Evolutionary conservation across 2,113 vertebrate genomes (phyloP).

Genomic region (Ginglymostoma cirratum): DNA sequence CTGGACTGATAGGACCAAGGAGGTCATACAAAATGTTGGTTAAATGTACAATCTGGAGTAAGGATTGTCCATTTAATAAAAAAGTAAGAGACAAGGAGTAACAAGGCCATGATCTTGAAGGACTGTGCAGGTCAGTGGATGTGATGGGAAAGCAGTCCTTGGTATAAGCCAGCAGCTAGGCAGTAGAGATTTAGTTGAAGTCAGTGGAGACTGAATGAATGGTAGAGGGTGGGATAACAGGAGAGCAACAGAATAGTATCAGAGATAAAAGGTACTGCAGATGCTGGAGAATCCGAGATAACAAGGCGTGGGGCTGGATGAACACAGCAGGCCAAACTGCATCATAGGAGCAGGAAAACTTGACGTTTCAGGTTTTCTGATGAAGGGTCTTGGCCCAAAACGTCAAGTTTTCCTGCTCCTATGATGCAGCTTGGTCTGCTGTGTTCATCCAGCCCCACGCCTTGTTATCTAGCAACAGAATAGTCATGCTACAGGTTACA

Average conservation of each 20-base stretch:
- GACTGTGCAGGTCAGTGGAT: neutral
- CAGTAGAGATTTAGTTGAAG: neutral
- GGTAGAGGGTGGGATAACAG: neutral
- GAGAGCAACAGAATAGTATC: neutral
- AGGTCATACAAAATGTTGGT: neutral
- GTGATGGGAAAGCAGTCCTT: neutral
- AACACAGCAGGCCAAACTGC: too few relatives aligned
- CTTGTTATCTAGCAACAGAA: too few relatives aligned
- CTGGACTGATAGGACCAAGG: neutral
- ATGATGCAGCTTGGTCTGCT: too few relatives aligned
- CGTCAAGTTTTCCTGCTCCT: too few relatives aligned
- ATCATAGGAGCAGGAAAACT: too few relatives aligned
- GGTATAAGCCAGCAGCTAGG: neutral
- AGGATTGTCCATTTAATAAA: neutral
- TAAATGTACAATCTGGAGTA: neutral
- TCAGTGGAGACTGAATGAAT: neutral
- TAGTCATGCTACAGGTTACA: neutral
- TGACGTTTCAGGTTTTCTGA: too few relatives aligned
- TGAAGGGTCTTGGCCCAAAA: too few relatives aligned
- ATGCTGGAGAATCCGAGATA: too few relatives aligned
- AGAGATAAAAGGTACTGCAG: too few relatives aligned
- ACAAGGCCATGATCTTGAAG: neutral
- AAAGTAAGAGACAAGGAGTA: neutral
- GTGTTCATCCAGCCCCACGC: too few relatives aligned
- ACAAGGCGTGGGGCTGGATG: too few relatives aligned